Percentiles rank a stretch among this genome's conserved stretches.
Conservation (phyloP, 2,797 vertebrate genomes). For the Dipus sagitta region DNA sequence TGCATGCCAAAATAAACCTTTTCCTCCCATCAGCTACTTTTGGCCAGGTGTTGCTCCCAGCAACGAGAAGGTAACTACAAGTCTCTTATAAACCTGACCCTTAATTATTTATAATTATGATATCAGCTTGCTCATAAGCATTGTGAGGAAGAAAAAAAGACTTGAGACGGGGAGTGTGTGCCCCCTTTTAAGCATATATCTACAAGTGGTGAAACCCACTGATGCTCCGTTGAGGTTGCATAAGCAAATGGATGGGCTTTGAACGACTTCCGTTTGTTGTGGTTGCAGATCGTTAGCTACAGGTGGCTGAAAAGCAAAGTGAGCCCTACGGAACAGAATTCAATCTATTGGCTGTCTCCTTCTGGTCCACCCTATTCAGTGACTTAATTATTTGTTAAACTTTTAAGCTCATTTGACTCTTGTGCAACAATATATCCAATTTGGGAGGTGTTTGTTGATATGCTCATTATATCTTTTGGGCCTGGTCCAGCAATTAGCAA, state of each 20-base stretch:
- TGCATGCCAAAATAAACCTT: too few relatives aligned
- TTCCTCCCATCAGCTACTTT: too few relatives aligned
- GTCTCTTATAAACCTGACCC: neutral
- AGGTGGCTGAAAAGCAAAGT: constrained; percentile 54
- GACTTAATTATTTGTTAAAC: constrained; percentile 79
- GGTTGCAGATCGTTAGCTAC: constrained; percentile 50
- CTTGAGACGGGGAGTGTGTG: constrained; percentile 43
- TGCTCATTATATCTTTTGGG: constrained; percentile 43
- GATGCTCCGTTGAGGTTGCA: constrained; percentile 11
- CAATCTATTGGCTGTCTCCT: constrained; percentile 54
- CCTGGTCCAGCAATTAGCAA: constrained; percentile 52
- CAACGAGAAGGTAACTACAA: too few relatives aligned
- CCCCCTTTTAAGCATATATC: neutral
- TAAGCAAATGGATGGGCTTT: constrained; percentile 65
- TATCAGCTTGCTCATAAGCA: neutral
- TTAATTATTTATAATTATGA: constrained; percentile 62
- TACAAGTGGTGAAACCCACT: constrained; percentile 11
- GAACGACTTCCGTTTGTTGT: constrained; percentile 67
- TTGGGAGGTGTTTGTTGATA: constrained; percentile 12
- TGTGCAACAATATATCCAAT: constrained; percentile 67
- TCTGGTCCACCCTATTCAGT: constrained; percentile 44
- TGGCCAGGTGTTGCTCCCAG: too few relatives aligned
- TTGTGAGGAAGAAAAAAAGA: neutral
- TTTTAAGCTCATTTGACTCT: constrained; percentile 58
- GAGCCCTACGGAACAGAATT: constrained; percentile 56